phyloP scores from a whole-genome alignment of 2,797 vertebrate genomes.

The Eremophila alpestris region DNA sequence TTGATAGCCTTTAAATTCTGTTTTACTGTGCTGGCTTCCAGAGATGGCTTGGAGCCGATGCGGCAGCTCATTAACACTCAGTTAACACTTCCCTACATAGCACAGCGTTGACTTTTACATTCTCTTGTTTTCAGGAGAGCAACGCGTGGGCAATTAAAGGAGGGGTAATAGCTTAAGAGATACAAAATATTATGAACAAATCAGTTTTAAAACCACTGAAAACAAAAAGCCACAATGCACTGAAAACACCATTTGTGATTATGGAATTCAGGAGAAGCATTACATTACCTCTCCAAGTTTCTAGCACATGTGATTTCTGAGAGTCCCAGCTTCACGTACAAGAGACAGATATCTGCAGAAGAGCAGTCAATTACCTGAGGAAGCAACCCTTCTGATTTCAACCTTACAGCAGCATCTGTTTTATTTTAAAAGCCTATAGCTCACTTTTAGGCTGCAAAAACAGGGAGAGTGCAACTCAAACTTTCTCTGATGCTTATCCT shows the following conservation, averaged over 20 bases:
- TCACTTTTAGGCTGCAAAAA: not conserved
- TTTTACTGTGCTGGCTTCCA: constrained; percentile 63
- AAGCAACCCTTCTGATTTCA: not conserved
- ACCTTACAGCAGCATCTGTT: not conserved
- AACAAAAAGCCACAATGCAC: not conserved
- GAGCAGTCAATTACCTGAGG: not conserved
- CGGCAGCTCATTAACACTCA: constrained; percentile 76
- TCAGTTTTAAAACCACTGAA: not conserved
- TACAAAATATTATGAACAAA: constrained; percentile 57
- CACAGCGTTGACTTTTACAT: constrained; percentile 65
- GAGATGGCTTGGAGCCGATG: constrained; percentile 49
- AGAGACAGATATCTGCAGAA: not conserved
- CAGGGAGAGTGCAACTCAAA: not conserved
- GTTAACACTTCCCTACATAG: constrained; percentile 72
- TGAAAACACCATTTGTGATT: not conserved
- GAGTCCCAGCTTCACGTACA: not conserved
- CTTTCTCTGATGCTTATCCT: not conserved
- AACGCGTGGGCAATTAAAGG: constrained; percentile 62
- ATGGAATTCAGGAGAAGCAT: not conserved
- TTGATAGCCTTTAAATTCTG: constrained; percentile 61
- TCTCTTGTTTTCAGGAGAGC: constrained; percentile 71
- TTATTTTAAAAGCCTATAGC: not conserved
- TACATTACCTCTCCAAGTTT: not conserved
- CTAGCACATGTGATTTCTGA: not conserved
- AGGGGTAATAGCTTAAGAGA: constrained; percentile 64